These are phyloP conservation scores for Mirounga angustirostris DNA, from an alignment of 2,113 vertebrate genomes.

Conservation along the genomic window DNA sequence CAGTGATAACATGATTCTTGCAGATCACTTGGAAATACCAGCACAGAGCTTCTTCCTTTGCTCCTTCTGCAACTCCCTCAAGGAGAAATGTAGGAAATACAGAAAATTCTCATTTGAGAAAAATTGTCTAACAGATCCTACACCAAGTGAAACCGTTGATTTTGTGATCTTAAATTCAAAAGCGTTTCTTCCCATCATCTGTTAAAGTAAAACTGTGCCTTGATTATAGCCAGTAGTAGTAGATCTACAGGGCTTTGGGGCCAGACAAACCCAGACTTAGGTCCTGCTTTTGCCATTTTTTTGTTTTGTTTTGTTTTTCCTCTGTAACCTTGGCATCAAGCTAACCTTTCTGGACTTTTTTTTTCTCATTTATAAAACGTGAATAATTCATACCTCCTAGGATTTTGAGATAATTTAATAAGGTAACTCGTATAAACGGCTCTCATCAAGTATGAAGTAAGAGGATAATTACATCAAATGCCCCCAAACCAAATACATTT, in stretches of 20 bases:
- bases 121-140: not conserved
- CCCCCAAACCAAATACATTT: constrained; percentile 47
- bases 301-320: not conserved
- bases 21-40: not conserved
- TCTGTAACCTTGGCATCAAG: not conserved
- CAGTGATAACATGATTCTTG: not conserved
- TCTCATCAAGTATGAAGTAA: constrained; percentile 62
- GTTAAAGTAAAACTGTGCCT: constrained; percentile 4
- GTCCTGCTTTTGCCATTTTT: constrained; percentile 37
- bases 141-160: not conserved
- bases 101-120: constrained; percentile 50
- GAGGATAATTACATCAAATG: constrained; percentile 61
- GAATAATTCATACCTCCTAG: constrained; percentile 65
- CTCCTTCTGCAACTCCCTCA: not conserved
- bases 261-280: not conserved
- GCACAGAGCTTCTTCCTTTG: not conserved
- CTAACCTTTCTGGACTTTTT: constrained; percentile 8
- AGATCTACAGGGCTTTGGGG: not conserved
- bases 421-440: constrained; percentile 41
- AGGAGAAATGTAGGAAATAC: constrained; percentile 36
- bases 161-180: constrained; percentile 57
- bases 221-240: not conserved
- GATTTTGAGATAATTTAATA: constrained; percentile 62
- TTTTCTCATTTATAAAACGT: constrained; percentile 58
- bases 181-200: not conserved